phyloP scores from a whole-genome alignment of 2,888 invertebrate genomes.

The Capitulum mitella region DNA sequence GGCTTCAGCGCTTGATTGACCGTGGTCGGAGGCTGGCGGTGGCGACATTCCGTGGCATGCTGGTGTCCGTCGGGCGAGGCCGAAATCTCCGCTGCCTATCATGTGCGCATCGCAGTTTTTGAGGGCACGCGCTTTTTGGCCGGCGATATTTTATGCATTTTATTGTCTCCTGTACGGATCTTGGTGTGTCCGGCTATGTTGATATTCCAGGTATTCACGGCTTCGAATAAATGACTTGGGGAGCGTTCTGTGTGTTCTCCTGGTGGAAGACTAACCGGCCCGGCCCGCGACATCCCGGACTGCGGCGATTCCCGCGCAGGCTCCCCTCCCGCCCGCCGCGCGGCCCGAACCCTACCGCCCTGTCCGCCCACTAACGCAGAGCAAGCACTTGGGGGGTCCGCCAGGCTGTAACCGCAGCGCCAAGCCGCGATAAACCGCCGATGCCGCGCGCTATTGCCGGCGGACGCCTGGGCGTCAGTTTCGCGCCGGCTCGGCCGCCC shows the following conservation, averaged over 20 bases:
- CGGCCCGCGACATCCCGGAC: background rate
- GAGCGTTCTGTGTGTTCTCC: background rate
- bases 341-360: background rate
- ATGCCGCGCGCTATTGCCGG: no score
- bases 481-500: no score
- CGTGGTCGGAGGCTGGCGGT: no score
- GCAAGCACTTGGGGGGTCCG: no score
- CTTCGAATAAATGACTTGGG: slow-evolving; percentile 16
- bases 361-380: no score
- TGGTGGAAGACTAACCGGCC: background rate
- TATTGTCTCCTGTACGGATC: background rate
- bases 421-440: no score
- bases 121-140: background rate
- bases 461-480: no score
- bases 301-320: background rate
- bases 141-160: background rate
- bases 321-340: background rate
- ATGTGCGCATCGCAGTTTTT: background rate
- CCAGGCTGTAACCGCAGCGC: no score
- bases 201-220: background rate
- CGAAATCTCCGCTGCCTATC: background rate
- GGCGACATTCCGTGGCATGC: no score
- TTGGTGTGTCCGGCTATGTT: background rate
- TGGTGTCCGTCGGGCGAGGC: background rate
- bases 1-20: background rate